Percentiles rank a stretch among this genome's conserved stretches.
Conservation (phyloP, 2,797 vertebrate genomes). For the Eptatretus atami region DNA sequence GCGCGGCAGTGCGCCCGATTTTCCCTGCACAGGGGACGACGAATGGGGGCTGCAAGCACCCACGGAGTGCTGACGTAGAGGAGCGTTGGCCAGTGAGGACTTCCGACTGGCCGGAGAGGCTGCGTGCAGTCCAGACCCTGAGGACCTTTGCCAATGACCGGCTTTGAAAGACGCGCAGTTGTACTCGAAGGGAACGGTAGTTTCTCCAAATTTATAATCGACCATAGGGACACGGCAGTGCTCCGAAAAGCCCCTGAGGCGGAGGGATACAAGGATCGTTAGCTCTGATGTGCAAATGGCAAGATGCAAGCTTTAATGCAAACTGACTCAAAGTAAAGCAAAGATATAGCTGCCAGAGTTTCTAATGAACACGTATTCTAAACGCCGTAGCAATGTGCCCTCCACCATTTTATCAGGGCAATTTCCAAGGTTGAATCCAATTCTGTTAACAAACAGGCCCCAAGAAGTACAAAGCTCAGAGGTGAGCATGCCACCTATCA, state of each 20-base stretch:
- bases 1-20: slow-evolving; percentile 31
- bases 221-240: slow-evolving; percentile 76
- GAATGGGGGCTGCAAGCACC: not conserved
- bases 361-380: too few relatives aligned
- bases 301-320: too few relatives aligned
- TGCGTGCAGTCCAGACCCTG: not conserved
- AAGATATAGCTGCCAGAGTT: too few relatives aligned
- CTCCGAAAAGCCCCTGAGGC: slow-evolving; percentile 56
- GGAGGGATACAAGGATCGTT: not conserved
- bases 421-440: too few relatives aligned
- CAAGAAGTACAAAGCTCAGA: too few relatives aligned
- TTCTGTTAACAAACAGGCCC: too few relatives aligned
- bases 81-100: slow-evolving; percentile 32
- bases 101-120: slow-evolving; percentile 28
- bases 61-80: slow-evolving; percentile 25
- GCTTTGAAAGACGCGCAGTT: slow-evolving; percentile 79
- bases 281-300: too few relatives aligned
- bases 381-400: too few relatives aligned
- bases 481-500: too few relatives aligned
- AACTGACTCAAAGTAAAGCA: too few relatives aligned
- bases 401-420: too few relatives aligned
- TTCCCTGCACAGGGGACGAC: slow-evolving; percentile 13
- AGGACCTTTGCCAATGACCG: slow-evolving; percentile 46
- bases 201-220: slow-evolving; percentile 88
- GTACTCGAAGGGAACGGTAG: slow-evolving; percentile 59